These are phyloP conservation scores for Schizotus pectinicornis DNA, from an alignment of 2,888 invertebrate species.

Conservation along the genomic window DNA sequence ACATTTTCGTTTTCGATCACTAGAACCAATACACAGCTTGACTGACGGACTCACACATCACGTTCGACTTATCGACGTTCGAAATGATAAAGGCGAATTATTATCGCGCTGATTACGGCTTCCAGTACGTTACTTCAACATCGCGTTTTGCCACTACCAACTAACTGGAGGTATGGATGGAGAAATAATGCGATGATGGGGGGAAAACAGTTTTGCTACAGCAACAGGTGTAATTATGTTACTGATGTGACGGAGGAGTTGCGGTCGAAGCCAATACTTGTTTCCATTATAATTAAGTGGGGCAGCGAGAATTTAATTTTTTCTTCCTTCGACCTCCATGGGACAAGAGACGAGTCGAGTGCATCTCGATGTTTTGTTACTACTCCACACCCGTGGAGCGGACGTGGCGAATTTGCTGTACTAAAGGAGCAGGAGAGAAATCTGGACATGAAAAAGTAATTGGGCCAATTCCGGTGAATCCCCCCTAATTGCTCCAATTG, in stretches of 20 bases:
- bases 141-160: constrained; percentile 9
- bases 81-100: constrained; percentile 6
- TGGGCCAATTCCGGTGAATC: too few relatives aligned
- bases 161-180: constrained; percentile 14
- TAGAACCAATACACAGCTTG: neutral
- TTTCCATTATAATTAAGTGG: constrained; percentile 16
- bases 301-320: constrained; percentile 17
- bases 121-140: constrained; percentile 9
- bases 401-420: too few relatives aligned
- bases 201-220: constrained; percentile 32
- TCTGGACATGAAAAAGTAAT: too few relatives aligned
- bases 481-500: too few relatives aligned
- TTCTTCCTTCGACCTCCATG: neutral
- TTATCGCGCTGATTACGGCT: constrained; percentile 13
- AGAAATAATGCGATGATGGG: constrained; percentile 4
- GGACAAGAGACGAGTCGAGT: neutral
- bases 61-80: constrained; percentile 3
- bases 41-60: too few relatives aligned
- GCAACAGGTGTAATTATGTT: constrained; percentile 28
- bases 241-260: neutral
- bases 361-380: neutral
- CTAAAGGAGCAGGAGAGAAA: too few relatives aligned
- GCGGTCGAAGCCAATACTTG: constrained; percentile 5
- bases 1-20: constrained; percentile 33
- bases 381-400: too few relatives aligned